These are phyloP conservation scores for Tipula unca DNA, from an alignment of 2,888 invertebrate species.

Conservation along the genomic window DNA sequence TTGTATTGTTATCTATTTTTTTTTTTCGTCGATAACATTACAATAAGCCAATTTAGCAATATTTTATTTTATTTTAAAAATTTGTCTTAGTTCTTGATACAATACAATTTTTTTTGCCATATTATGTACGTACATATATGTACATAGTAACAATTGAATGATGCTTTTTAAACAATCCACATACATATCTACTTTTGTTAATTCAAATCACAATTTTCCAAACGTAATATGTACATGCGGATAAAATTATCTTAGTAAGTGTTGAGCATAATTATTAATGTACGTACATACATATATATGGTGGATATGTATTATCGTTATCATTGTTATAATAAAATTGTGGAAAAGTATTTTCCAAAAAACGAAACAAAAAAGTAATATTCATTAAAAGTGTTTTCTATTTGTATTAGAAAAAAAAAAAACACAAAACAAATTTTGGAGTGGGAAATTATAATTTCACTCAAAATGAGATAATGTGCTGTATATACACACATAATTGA, in stretches of 20 bases:
- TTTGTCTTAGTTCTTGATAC: not conserved
- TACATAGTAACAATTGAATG: not conserved
- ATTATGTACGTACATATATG: too few species aligned
- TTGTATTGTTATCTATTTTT: not conserved
- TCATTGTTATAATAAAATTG: not conserved
- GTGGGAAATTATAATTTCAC: not conserved
- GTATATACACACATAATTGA: not conserved
- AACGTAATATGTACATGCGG: not conserved
- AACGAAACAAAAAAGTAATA: not conserved
- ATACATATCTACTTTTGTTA: not conserved
- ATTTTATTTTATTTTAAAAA: not conserved
- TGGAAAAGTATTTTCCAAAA: not conserved
- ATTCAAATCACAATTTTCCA: not conserved
- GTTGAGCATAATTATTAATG: not conserved
- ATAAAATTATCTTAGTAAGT: not conserved
- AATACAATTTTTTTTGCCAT: not conserved
- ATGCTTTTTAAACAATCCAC: not conserved
- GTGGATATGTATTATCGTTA: not conserved
- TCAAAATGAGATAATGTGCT: not conserved
- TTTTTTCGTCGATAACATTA: not conserved
- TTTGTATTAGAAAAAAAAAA: not conserved
- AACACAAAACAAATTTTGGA: not conserved
- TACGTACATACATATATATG: not conserved
- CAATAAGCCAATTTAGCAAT: not conserved
- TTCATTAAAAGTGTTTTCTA: not conserved